Percentiles rank a stretch among this genome's conserved stretches.
phyloP scores from a whole-genome alignment of 1,140 invertebrate genomes.

The Euwallacea similis region DNA sequence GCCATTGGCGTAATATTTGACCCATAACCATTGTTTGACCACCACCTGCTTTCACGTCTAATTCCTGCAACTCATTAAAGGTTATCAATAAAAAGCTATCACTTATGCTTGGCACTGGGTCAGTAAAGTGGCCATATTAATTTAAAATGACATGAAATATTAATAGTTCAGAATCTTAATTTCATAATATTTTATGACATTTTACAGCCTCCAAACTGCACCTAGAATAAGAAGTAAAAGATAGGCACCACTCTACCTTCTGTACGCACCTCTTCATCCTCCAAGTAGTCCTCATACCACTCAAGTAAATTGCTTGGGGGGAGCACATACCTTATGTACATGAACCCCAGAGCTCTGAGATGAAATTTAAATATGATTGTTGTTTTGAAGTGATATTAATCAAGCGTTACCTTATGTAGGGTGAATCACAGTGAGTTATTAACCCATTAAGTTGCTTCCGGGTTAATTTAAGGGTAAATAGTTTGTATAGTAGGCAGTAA shows the following conservation, averaged over 20 bases:
- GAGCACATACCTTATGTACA: constrained; percentile 89
- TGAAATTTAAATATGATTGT: background rate
- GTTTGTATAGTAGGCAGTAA: constrained; percentile 97
- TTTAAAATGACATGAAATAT: background rate
- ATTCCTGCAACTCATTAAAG: constrained; percentile 62
- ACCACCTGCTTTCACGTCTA: constrained; percentile 97
- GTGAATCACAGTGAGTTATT: constrained; percentile 93
- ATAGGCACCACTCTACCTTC: constrained; percentile 52
- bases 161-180: background rate
- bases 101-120: background rate
- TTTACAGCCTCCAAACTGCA: constrained; percentile 6
- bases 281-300: constrained; percentile 96
- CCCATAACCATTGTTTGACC: constrained; percentile 94
- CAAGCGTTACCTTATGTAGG: constrained; percentile 72
- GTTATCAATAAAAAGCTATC: background rate
- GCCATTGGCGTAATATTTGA: constrained; percentile 88
- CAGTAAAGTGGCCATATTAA: background rate
- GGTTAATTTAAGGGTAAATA: constrained; percentile 95
- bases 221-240: constrained; percentile 24
- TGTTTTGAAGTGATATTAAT: background rate
- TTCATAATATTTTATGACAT: no score
- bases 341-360: constrained; percentile 77
- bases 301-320: constrained; percentile 93
- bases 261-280: constrained; percentile 83
- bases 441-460: constrained; percentile 96